Base-by-base conservation (phyloP, 2,888 invertebrate genomes). In the Chymomyza fuscimana region DNA sequence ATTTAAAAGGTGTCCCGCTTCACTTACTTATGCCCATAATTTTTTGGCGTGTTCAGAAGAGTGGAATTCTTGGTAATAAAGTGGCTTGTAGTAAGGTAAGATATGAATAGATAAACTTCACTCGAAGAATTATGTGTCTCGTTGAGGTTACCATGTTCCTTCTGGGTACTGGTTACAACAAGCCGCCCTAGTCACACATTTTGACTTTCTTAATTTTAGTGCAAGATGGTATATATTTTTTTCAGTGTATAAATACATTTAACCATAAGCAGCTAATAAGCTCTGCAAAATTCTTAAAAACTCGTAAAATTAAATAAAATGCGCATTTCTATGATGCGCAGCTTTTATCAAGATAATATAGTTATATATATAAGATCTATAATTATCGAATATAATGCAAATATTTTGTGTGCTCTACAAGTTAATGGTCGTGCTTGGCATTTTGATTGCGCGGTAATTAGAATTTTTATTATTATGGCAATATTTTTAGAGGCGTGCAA, bases 391-490 rank as follows among this genome's bases (percentile, higher is more conserved):
- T 12, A 12, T 46, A 46, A 29, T n/a, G 16, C 10, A 40, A 19
- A 59, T 51, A 51, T 15, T 51, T 32, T 67, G 36, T 46, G 62
- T 67, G 65, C 52, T 52, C 64, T 71, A 63, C 61, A 51, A 59
- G 15, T 5, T 10, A 54, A 16, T 15, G 2, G 3, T 22, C 6
- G 22, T 59, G 22, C 46, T 68, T 56, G 59, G 67, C 58, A 77
- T 73, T 74, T 63, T 65, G 64, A 70, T 76, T 76, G 50, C 54
- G 22, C 16, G 15, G 52, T 73, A 74, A 80, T 82, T 87, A 80
- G 71, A 76, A 75, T 60, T 73, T 32, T 32, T 32, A 63, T 58
- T 69, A 72, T 67, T 46, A 12, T 46, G 40, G 36, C 36, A 7
- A 36, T 46, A 12, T 46, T 46, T 10, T 46, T 76, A 64, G 40